These are phyloP conservation scores for Hypsibius dujardini DNA, from an alignment of 1,140 invertebrate species.

Conservation along the genomic window DNA sequence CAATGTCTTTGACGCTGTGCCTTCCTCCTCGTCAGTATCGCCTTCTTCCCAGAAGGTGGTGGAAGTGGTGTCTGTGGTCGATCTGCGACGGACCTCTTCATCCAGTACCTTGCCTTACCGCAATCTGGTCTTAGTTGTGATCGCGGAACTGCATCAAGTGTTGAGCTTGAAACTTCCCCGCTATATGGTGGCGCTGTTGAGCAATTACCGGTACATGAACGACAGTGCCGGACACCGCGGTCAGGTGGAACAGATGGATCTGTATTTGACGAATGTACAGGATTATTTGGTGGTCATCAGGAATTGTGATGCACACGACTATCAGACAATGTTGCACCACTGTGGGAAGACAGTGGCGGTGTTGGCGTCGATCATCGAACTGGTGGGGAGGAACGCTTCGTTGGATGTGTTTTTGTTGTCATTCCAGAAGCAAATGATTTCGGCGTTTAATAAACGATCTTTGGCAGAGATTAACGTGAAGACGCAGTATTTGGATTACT, in stretches of 20 bases:
- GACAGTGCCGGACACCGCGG: background rate
- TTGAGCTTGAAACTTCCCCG: background rate
- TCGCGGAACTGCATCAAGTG: background rate
- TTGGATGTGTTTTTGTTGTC: slow-evolving; percentile 6
- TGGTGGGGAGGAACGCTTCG: background rate
- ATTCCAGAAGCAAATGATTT: slow-evolving; percentile 1
- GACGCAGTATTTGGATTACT: no score
- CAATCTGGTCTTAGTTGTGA: slow-evolving; percentile 2
- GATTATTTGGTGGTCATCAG: background rate
- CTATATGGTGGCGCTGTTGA: slow-evolving; percentile 12
- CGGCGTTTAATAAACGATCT: no score
- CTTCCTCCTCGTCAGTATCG: no score
- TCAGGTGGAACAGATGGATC: slow-evolving; percentile 1
- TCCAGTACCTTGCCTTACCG: background rate
- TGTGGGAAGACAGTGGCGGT: background rate
- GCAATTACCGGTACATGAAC: slow-evolving; percentile 2
- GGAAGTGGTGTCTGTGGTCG: no score
- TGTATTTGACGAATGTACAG: background rate
- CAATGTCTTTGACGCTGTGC: no score
- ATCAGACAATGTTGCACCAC: background rate
- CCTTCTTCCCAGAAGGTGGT: no score
- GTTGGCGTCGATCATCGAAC: background rate
- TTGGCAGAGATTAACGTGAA: no score
- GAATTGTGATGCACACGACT: background rate
- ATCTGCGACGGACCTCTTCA: no score